Evolutionary conservation across 2,113 vertebrate genomes (phyloP).

Genomic region (Puffinus mauretanicus): DNA sequence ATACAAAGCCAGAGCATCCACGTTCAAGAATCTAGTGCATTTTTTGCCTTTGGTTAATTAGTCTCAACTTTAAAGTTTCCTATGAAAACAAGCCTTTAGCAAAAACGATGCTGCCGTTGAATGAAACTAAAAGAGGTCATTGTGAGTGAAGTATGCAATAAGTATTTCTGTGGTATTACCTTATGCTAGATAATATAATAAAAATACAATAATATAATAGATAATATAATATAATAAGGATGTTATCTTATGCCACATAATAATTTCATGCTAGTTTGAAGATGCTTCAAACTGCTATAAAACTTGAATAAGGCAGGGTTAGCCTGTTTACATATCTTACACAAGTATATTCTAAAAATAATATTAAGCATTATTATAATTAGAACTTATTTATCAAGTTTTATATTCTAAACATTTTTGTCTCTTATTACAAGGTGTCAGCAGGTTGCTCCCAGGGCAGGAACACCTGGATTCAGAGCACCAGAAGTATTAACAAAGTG

Average conservation of each 20-base stretch:
- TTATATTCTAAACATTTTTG: not conserved
- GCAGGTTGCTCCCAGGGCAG: slow-evolving; percentile 92
- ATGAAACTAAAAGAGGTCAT: not conserved
- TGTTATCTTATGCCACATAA: not conserved
- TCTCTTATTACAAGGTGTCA: slow-evolving; percentile 76
- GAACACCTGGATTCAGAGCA: slow-evolving; percentile 96
- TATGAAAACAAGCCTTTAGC: not conserved
- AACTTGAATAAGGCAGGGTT: not conserved
- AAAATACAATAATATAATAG: not conserved
- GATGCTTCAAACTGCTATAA: not conserved
- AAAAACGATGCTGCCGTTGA: not conserved
- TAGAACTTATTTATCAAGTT: not conserved
- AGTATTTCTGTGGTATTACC: not conserved
- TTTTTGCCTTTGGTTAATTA: not conserved
- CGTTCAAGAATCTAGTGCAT: not conserved
- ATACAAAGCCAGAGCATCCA: not conserved
- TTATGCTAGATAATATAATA: not conserved
- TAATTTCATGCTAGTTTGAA: not conserved
- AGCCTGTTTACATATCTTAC: not conserved
- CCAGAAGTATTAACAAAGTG: slow-evolving; percentile 95
- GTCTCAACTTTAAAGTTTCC: not conserved
- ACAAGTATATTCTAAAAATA: not conserved
- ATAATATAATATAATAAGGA: not conserved
- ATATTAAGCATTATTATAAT: not conserved
- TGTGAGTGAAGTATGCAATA: not conserved